Base-by-base conservation (phyloP, 2,888 invertebrate species). In the Nymphalis polychloros region DNA sequence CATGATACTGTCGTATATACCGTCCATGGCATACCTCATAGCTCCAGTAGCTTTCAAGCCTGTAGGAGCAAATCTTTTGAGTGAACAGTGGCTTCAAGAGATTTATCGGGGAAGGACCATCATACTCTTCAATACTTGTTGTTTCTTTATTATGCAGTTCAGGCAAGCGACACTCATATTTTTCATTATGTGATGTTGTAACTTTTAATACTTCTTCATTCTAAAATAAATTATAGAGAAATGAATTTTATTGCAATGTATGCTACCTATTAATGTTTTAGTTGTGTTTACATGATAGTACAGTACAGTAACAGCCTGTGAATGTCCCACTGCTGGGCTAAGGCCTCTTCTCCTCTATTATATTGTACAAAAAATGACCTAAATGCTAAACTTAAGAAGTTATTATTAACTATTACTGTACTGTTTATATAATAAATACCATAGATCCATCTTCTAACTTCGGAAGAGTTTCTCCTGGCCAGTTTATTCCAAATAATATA, bases 21-120 rank as follows among this genome's bases (percentile, higher is more conserved):
- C 95, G 94, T 0, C 98, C 98, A 87, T 99, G 99, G 79, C 99
- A 99, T 46, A 99, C 94, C 87, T 99, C 98, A 84, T 99, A 99
- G 0, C 97, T 97, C 99, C 99, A 99, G 82, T 98, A 99, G 3
- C 96, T 95, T 83, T 98, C 98, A 62, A 97, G 88, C 73, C 97
- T 94, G 80, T 97, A 97, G 0, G 97, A 97, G 81, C 98, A 98
- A 61, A 95, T 94, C 75, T 95, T 95, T 77, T 96, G 95, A 1
- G 93, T 89, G 83, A 98, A 97, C 67, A 98, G 87, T 0, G 96
- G 95, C 69, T 95, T 93, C 59, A 98, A 86, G 20, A 98, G 88
- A 78, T 96, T 95, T 59, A 97, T 88, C 0, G 98, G 96, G 73
- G 95, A 95, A 59, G 96, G 95, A 1, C 97, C 97, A 63, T 92